Evolutionary conservation across 2,888 invertebrate species (phyloP).

Genomic region (Venustoraphidia nigricollis): DNA sequence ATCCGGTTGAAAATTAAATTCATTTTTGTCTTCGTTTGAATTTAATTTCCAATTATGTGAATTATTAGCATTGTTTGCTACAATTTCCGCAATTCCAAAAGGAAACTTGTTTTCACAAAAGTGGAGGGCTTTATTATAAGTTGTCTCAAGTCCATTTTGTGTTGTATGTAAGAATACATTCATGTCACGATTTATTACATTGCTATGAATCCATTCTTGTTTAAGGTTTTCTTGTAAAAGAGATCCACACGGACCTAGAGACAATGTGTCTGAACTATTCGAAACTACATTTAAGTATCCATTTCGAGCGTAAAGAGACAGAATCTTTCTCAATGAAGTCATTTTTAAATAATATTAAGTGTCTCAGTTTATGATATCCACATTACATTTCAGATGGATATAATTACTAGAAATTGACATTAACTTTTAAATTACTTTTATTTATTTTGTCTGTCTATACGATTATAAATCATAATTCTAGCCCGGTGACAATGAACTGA

Average conservation of each 20-base stretch:
- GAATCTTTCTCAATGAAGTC: too few relatives aligned
- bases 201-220: constrained; percentile 35
- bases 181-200: constrained; percentile 30
- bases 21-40: background rate
- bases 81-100: constrained; percentile 30
- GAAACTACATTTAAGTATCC: background rate
- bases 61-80: constrained; percentile 2
- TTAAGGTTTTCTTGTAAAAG: constrained; percentile 37
- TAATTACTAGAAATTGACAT: too few relatives aligned
- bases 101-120: constrained; percentile 25
- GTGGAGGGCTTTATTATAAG: constrained; percentile 23
- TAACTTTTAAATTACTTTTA: too few relatives aligned
- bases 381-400: too few relatives aligned
- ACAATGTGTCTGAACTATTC: constrained; percentile 8
- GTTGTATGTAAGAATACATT: constrained; percentile 27
- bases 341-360: too few relatives aligned
- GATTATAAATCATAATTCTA: too few relatives aligned
- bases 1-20: constrained; percentile 4
- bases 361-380: too few relatives aligned
- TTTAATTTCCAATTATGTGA: background rate
- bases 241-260: constrained; percentile 31
- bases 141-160: constrained; percentile 8
- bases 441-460: too few relatives aligned
- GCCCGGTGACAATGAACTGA: too few relatives aligned
- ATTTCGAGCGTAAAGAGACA: background rate